Conservation (phyloP, 1,140 invertebrate species). For the Drosophila punjabiensis region DNA sequence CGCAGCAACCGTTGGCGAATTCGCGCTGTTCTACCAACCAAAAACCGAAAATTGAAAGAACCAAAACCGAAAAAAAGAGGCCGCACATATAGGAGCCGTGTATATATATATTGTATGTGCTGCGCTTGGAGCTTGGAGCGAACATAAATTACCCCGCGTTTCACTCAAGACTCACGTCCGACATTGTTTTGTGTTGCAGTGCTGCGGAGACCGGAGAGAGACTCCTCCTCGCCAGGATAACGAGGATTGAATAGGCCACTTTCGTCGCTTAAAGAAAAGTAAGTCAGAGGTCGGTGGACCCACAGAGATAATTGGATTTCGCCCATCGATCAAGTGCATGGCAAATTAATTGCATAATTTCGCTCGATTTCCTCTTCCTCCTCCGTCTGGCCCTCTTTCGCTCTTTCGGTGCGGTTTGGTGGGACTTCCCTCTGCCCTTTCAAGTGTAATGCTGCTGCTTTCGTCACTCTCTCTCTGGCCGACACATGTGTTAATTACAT, state of each 20-base stretch:
- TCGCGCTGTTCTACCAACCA: conserved; percentile 62
- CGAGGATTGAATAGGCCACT: conserved; percentile 30
- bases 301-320: conserved; percentile 8
- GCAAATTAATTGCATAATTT: conserved; percentile 50
- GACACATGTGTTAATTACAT: conserved; percentile 63
- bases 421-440: conserved; percentile 12
- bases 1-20: conserved; percentile 60
- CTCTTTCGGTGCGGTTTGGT: conserved; percentile 19
- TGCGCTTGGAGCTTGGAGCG: not conserved
- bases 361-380: conserved; percentile 20
- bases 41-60: conserved; percentile 15
- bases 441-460: conserved; percentile 20
- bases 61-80: conserved; percentile 24
- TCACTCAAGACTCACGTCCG: conserved; percentile 10
- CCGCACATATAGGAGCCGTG: conserved; percentile 19
- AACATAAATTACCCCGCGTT: conserved; percentile 17
- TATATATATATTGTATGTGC: conserved; percentile 30
- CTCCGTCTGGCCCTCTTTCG: conserved; percentile 13
- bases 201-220: conserved; percentile 17
- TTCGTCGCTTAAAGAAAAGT: conserved; percentile 19
- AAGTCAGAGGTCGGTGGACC: conserved; percentile 34
- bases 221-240: conserved; percentile 20
- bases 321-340: conserved; percentile 44
- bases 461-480: conserved; percentile 39
- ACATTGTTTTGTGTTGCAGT: conserved; percentile 32